Evolutionary conservation across 2,888 invertebrate species (phyloP).

Genomic region (Zygothrica quintamaculata): DNA sequence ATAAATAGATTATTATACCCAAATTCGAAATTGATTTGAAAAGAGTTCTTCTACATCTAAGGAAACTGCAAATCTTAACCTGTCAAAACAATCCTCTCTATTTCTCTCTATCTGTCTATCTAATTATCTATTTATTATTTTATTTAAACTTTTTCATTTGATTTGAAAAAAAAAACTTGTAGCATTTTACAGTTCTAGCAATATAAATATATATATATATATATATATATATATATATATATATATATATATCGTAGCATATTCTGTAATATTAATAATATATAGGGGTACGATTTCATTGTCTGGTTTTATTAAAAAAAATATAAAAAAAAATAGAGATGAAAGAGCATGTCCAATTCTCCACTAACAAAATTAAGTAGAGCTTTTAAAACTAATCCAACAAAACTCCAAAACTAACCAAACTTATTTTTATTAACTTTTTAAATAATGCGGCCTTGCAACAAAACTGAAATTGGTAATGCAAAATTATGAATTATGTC

Average conservation of each 20-base stretch:
- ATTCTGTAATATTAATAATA: conserved; percentile 38
- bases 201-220: conserved; percentile 20
- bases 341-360: conserved; percentile 82
- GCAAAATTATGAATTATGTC: conserved; percentile 50
- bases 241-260: conserved; percentile 18
- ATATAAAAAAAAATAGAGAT: conserved; percentile 73
- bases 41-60: conserved; percentile 65
- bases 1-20: conserved; percentile 44
- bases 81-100: conserved; percentile 19
- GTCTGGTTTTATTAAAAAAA: conserved; percentile 85
- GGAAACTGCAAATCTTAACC: conserved; percentile 47
- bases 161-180: conserved; percentile 37
- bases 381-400: conserved; percentile 14
- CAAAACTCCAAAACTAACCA: conserved; percentile 35
- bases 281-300: conserved; percentile 66
- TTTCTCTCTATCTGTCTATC: conserved; percentile 1
- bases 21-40: conserved; percentile 53
- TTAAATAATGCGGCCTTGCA: conserved; percentile 52
- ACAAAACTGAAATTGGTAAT: conserved; percentile 65
- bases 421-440: conserved; percentile 54
- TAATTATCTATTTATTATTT: conserved; percentile 25
- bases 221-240: conserved; percentile 17
- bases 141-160: conserved; percentile 7
- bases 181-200: conserved; percentile 32
- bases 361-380: conserved; percentile 38